phyloP scores from a whole-genome alignment of 2,888 invertebrate species.

The Isoperla grammatica region DNA sequence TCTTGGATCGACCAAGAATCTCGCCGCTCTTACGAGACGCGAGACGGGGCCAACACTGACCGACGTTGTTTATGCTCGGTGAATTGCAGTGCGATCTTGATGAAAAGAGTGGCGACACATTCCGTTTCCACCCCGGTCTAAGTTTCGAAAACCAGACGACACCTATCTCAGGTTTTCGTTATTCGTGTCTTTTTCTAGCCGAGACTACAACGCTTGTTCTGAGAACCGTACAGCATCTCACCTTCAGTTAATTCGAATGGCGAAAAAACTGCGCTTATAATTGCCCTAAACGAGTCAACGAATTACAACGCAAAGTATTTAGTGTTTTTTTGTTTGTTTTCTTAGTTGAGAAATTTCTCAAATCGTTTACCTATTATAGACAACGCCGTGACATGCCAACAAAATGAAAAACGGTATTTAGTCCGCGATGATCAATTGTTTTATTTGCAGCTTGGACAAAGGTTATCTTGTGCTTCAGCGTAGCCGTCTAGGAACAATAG shows the following conservation, averaged over 20 bases:
- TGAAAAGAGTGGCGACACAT: constrained; percentile 28
- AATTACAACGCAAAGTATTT: too few species aligned
- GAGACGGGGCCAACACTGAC: background rate
- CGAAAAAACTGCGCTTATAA: too few species aligned
- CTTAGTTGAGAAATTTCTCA: too few species aligned
- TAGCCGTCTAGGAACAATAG: too few species aligned
- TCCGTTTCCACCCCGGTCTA: constrained; percentile 19
- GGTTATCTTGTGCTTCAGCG: too few species aligned
- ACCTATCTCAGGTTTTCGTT: constrained; percentile 2
- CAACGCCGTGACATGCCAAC: too few species aligned
- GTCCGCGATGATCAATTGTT: too few species aligned
- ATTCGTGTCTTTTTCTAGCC: background rate
- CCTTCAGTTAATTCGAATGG: background rate
- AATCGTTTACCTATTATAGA: too few species aligned
- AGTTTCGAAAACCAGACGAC: constrained; percentile 15
- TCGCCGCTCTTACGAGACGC: background rate
- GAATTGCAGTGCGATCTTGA: constrained; percentile 22
- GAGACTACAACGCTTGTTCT: constrained; percentile 4
- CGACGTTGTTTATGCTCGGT: background rate
- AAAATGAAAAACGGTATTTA: too few species aligned
- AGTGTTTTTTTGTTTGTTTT: too few species aligned
- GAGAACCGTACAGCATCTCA: background rate
- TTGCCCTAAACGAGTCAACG: too few species aligned
- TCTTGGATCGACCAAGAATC: constrained; percentile 1
- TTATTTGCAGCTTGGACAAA: too few species aligned